A percentile compares a stretch with the other conserved stretches of the same genome.
Conservation (phyloP, 2,888 invertebrate species). For the Ditylenchus weischeri region DNA sequence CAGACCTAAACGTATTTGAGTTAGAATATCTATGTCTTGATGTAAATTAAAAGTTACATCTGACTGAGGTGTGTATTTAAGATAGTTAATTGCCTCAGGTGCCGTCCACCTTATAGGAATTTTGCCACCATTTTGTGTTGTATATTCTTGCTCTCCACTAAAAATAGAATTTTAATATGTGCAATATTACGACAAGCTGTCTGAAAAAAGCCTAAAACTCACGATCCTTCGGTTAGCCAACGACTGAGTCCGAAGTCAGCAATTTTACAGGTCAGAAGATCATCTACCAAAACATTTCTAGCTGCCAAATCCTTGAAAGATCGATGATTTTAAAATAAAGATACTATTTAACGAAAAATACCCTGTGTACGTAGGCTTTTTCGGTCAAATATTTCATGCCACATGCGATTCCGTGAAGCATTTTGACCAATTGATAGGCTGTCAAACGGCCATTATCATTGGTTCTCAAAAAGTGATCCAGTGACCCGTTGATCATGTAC, state of each 20-base stretch:
- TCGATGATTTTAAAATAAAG: constrained; percentile 9
- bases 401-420: constrained; percentile 92
- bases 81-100: constrained; percentile 72
- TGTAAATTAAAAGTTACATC: constrained; percentile 74
- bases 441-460: constrained; percentile 75
- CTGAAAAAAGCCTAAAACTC: too few species aligned
- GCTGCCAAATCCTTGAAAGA: constrained; percentile 77
- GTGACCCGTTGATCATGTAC: constrained; percentile 97
- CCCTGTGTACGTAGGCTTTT: constrained; percentile 97
- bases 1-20: neutral
- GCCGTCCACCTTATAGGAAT: constrained; percentile 55
- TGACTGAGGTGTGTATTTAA: constrained; percentile 97
- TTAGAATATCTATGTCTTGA: neutral
- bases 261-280: constrained; percentile 94
- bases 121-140: constrained; percentile 55
- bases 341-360: constrained; percentile 46
- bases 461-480: constrained; percentile 89
- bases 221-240: constrained; percentile 36
- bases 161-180: neutral
- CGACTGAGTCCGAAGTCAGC: constrained; percentile 97
- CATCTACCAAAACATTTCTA: constrained; percentile 94
- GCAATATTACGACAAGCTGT: constrained; percentile 1
- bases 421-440: constrained; percentile 86
- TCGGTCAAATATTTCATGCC: constrained; percentile 98
- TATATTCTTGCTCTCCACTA: constrained; percentile 50